These are phyloP conservation scores for Poeciliopsis presidionis DNA, from an alignment of 2,797 vertebrate genomes.

Conservation along the genomic window DNA sequence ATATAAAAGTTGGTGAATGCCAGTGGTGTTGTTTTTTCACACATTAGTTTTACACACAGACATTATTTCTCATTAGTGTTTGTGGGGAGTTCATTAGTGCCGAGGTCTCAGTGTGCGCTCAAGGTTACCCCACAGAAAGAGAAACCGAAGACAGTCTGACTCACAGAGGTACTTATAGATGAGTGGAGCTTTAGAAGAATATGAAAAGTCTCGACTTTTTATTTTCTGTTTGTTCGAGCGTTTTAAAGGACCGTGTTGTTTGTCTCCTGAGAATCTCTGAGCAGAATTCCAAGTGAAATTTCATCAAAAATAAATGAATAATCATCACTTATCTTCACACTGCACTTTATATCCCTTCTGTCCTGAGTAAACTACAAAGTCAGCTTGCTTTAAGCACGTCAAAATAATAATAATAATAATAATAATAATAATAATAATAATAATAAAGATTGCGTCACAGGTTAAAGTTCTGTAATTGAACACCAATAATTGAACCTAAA, in stretches of 20 bases:
- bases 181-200: slow-evolving; percentile 24
- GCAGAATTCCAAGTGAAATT: slow-evolving; percentile 31
- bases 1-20: slow-evolving; percentile 47
- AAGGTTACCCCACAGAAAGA: slow-evolving; percentile 30
- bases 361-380: slow-evolving; percentile 39
- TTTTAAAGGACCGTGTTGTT: slow-evolving; percentile 38
- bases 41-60: slow-evolving; percentile 50
- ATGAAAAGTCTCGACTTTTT: slow-evolving; percentile 2
- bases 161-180: slow-evolving; percentile 20
- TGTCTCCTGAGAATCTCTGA: slow-evolving; percentile 59
- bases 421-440: slow-evolving; percentile 29
- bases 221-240: not conserved
- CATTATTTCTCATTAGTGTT: slow-evolving; percentile 58
- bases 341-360: slow-evolving; percentile 16
- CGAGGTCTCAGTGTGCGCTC: slow-evolving; percentile 49
- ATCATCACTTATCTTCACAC: not conserved
- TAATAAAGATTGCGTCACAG: slow-evolving; percentile 24
- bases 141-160: slow-evolving; percentile 39
- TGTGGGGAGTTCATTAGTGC: slow-evolving; percentile 52
- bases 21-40: slow-evolving; percentile 49
- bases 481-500: not conserved
- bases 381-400: slow-evolving; percentile 22
- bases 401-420: slow-evolving; percentile 20
- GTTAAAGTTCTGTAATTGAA: slow-evolving; percentile 6
- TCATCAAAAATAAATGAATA: slow-evolving; percentile 6